Percentiles rank a stretch among this genome's conserved stretches.
phyloP scores from a whole-genome alignment of 2,113 vertebrate species.

The Scatophagus argus region DNA sequence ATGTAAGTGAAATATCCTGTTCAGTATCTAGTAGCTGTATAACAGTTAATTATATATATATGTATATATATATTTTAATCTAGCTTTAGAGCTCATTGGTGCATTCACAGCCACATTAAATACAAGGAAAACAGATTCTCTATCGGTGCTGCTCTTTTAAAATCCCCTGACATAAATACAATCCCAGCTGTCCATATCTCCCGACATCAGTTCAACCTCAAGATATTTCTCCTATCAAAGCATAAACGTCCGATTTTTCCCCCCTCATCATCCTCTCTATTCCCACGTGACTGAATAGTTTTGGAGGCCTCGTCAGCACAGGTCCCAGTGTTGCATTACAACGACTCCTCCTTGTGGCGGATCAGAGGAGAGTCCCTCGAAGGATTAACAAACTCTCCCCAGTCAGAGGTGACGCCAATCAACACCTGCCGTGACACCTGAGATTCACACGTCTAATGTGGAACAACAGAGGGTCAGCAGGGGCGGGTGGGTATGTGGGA shows the following conservation, averaged over 20 bases:
- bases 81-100: not conserved
- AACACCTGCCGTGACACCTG: conserved; percentile 54
- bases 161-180: not conserved
- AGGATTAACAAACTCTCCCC: conserved; percentile 35
- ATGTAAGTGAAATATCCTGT: too few relatives aligned
- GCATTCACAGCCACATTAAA: not conserved
- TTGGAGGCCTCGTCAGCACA: not conserved
- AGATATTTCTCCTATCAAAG: not conserved
- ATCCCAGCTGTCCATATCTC: not conserved
- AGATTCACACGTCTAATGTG: conserved; percentile 40
- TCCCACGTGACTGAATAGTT: not conserved
- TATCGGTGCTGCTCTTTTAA: not conserved
- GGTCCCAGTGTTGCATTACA: not conserved
- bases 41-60: too few relatives aligned
- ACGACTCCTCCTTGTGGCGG: conserved; percentile 50
- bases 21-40: not conserved
- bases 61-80: too few relatives aligned
- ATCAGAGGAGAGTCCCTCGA: conserved; percentile 2
- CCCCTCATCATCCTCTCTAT: not conserved
- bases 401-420: conserved; percentile 50
- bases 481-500: not conserved
- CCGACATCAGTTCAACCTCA: not conserved
- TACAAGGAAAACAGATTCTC: not conserved
- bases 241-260: not conserved
- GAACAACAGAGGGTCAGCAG: not conserved